These are phyloP conservation scores for Hypsibius dujardini DNA, from an alignment of 1,140 invertebrate genomes.

Conservation along the genomic window DNA sequence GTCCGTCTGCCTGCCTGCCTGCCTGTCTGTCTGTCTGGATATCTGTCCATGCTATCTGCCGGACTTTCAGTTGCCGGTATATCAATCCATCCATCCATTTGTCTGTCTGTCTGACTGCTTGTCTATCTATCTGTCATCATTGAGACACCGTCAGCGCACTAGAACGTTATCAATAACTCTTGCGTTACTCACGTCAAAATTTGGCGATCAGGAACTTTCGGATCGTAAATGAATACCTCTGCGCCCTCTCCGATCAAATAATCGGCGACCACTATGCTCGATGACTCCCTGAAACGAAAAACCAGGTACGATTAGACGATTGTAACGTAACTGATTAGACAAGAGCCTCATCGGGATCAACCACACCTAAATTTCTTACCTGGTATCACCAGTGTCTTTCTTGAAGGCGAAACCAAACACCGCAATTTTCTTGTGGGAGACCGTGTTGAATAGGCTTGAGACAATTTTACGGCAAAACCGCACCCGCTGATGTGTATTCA, in stretches of 20 bases:
- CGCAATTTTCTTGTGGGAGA: conserved; percentile 84
- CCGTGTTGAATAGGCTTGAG: conserved; percentile 83
- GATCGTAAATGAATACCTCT: conserved; percentile 83
- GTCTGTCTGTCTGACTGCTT: too few relatives aligned
- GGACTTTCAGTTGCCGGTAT: too few relatives aligned
- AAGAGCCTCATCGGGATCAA: neutral
- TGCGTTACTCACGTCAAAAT: conserved; percentile 1
- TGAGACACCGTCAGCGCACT: too few relatives aligned
- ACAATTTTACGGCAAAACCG: conserved; percentile 83
- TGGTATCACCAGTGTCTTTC: conserved; percentile 92
- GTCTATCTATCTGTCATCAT: too few relatives aligned
- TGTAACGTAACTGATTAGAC: neutral
- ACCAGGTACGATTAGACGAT: neutral
- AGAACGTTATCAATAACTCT: too few relatives aligned
- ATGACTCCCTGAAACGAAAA: conserved; percentile 54
- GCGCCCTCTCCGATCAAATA: conserved; percentile 90
- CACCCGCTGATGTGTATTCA: conserved; percentile 91
- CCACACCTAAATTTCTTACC: conserved; percentile 28
- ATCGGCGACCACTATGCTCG: conserved; percentile 79
- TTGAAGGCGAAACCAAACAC: conserved; percentile 97
- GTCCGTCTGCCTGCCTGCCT: too few relatives aligned
- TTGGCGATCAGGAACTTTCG: conserved; percentile 49
- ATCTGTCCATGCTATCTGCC: too few relatives aligned
- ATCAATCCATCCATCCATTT: too few relatives aligned
- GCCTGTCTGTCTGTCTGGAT: too few relatives aligned